These are phyloP conservation scores for Phalanger gymnotis DNA, from an alignment of 2,797 vertebrate genomes.

Conservation along the genomic window DNA sequence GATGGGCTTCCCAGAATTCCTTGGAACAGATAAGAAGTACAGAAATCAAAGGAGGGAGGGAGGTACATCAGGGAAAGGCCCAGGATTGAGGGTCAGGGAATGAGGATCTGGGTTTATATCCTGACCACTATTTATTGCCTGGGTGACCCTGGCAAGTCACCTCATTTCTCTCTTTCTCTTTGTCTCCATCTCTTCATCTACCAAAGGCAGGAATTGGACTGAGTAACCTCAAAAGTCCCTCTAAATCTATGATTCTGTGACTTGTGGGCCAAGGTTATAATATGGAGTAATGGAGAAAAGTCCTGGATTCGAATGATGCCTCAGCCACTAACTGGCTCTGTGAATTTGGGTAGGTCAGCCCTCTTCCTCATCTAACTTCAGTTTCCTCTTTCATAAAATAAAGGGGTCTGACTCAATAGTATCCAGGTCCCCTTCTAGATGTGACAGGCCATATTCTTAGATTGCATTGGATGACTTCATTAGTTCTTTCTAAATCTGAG, in stretches of 20 bases:
- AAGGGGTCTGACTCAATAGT: not conserved
- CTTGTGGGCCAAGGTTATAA: not conserved
- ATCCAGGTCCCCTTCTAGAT: not conserved
- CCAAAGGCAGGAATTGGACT: not conserved
- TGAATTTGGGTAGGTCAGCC: not conserved
- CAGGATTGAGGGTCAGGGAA: not conserved
- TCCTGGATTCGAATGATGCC: not conserved
- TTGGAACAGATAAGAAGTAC: not conserved
- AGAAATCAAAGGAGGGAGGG: not conserved
- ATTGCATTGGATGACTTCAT: not conserved
- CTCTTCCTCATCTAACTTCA: not conserved
- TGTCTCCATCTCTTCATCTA: not conserved
- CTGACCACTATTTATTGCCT: not conserved
- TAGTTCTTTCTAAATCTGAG: not conserved
- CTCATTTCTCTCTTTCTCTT: not conserved
- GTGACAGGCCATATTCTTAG: not conserved
- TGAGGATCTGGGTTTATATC: not conserved
- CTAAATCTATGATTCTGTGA: not conserved
- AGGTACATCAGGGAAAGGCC: not conserved
- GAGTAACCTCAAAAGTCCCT: not conserved
- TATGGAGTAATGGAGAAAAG: not conserved
- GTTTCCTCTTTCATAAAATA: not conserved
- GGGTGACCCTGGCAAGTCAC: not conserved
- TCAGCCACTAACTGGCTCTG: not conserved
- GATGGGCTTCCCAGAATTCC: not conserved